A percentile compares a stretch with the other conserved stretches of the same genome.
Conservation (phyloP, 2,888 invertebrate species). For the Dorcus hopei region DNA sequence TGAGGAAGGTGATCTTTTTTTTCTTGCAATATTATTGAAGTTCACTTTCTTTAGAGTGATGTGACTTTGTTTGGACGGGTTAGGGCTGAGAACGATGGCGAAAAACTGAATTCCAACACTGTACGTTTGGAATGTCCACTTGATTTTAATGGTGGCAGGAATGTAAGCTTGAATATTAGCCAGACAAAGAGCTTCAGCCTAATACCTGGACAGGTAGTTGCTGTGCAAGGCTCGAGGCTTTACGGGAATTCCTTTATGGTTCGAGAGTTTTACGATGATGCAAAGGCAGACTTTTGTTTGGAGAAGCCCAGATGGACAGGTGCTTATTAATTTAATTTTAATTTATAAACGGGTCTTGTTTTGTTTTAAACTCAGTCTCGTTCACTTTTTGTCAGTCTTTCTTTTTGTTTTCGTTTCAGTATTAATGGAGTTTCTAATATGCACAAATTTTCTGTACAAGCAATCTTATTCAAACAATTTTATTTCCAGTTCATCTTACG, state of each 20-base stretch:
- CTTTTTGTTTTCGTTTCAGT: too few species aligned
- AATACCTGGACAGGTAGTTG: conserved; percentile 78
- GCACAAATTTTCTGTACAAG: too few species aligned
- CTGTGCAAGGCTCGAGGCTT: conserved; percentile 69
- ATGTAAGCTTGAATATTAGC: conserved; percentile 50
- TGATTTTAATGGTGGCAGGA: conserved; percentile 51
- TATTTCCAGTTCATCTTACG: too few species aligned
- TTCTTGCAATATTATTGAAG: too few species aligned
- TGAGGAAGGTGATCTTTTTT: too few species aligned
- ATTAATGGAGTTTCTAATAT: too few species aligned
- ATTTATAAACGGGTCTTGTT: background rate
- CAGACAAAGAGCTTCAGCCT: conserved; percentile 61
- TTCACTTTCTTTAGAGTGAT: conserved; percentile 21
- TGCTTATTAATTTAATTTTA: conserved; percentile 15
- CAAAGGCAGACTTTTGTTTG: conserved; percentile 46
- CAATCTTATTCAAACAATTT: too few species aligned
- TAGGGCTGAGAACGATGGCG: conserved; percentile 66
- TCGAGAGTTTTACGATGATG: conserved; percentile 62
- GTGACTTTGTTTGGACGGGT: conserved; percentile 64
- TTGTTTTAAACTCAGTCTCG: too few species aligned
- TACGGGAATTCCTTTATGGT: conserved; percentile 67
- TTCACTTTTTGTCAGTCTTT: too few species aligned
- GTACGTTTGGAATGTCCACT: conserved; percentile 66
- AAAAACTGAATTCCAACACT: conserved; percentile 67
- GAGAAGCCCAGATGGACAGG: conserved; percentile 48